Base-by-base conservation (phyloP, 2,797 vertebrate genomes). In the Muscicapa striata region DNA sequence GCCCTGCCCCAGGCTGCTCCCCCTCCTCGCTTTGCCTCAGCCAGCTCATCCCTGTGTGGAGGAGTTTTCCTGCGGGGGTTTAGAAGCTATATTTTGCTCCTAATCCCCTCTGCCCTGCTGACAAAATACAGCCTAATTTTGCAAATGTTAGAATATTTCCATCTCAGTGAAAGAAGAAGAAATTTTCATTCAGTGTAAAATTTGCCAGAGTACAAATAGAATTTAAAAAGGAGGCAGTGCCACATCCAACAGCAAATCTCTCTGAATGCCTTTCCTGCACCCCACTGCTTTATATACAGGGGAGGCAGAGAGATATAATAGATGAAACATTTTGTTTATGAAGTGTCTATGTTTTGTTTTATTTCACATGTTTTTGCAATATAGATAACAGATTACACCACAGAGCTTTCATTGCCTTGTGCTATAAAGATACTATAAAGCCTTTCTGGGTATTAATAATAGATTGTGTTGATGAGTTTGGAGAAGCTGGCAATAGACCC, bases 381-480 rank as follows among this genome's bases (percentile, higher is more conserved):
- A 97, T 98, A 97, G 97, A 98, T 98, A 98, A 98, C 97, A 97
- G 97, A 98, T 98, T 97, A 97, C 80, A 96, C 97, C 96, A 67
- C 84, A 55, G 90, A 97, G 98, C 96, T 97, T 97, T 96, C 97
- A 95, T 85, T 95, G 96, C 91, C 97, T 97, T 96, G 87, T 96
- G 97, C 96, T 57, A 94, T 97, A 98, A 98, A 96, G 95, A 97
- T 94, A 95, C 97, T 95, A 79, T 94, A 82, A 96, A 97, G 97
- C 97, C 97, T 98, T 98, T 85, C 95, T 96, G 95, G 97, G 97
- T 98, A 98, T 98, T 98, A 98, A 98, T 98, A 98, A 98, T 98
- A 98, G 98, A 98, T 98, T 96, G 98, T 97, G 97, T 97, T 98
- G 98, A 98, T 98, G 98, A 98, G 98, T 98, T 98, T 97, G 97